Evolutionary conservation across 2,888 invertebrate species (phyloP), one percentile per base, ranked within the genome.

Genomic region (Synergus laeviventris): DNA sequence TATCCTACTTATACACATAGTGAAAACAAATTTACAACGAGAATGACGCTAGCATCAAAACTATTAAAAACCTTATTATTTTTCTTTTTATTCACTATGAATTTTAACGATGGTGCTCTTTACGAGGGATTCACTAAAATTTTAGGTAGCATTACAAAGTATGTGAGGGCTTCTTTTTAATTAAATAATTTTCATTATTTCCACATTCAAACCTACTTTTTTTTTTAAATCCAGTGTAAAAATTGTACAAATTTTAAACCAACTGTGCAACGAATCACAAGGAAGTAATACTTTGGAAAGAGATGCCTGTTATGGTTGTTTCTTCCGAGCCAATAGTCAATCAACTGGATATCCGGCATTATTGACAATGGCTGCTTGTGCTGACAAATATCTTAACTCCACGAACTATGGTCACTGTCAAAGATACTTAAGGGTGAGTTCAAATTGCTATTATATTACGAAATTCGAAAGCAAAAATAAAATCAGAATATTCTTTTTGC

Each of bases 231-330:
- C 24, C 77, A 92, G 92, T 73, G 86, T 89, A 45, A 91, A 91
- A 82, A 89, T 92, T 59, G 81, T 91, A 78, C 94, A 93, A 83
- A 89, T 94, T 75, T 88, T 94, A 12, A 94, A 93, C 85, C 89
- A 94, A 78, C 92, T 94, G 79, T 94, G 94, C 87, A 94, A 93
- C 84, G 93, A 93, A 54, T 93, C 94, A n/a, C 94, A 94, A 88
- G 93, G 92, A 18, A 92, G 93, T 1, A 93, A 93, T 82, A 90
- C 92, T 5, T 92, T 93, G 49, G 83, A 90, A 77, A 92, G 94
- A 78, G 94, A 94, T 89, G 93, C 93, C 16, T 94, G 94, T 84
- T 93, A 94, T 79, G 92, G 93, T 31, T 94, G 94, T 85, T 94
- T 94, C 86, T 92, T 93, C 78, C 91, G 92, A 81, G 93, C 93